Evolutionary conservation across 2,888 invertebrate genomes (phyloP), one percentile per base, ranked within the genome.

Genomic region (Galeopsomyia nigrocyanea): DNA sequence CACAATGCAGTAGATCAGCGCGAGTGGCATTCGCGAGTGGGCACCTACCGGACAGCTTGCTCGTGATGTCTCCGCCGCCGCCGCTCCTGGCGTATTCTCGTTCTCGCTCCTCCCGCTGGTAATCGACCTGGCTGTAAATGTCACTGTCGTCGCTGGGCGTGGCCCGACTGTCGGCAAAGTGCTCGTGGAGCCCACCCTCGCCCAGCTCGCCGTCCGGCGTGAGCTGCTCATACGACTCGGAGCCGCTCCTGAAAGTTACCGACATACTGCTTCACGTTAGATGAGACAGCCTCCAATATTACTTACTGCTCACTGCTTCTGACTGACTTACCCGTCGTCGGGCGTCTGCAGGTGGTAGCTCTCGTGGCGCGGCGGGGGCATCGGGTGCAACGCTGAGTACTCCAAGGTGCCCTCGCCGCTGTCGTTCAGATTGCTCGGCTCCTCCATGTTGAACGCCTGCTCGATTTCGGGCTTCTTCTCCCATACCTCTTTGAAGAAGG

Each of bases 401-500:
- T 92, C 94, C 82, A 92, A 85, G 31, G 92, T 92, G 17, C 92
- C 92, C 83, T 92, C 92, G 1, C 92, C 92, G 68, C 92, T 91
- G 84, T 92, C 92, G 80, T 90, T 89, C 75, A 89, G 84, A 77
- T 87, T 87, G 9, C 86, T 85, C 1, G 89, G 90, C 81, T 94
- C 94, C 84, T 95, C 95, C 91, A 96, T 91, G 77, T 96, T 93
- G 87, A 95, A 95, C 19, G 96, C 94, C 83, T 95, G 94, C 85
- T 98, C 97, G 68, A 97, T 97, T 88, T 97, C 96, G 39, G 95
- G 95, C 81, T 97, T 96, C 80, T 95, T 94, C 86, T 97, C 96
- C 97, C 96, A 97, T 22, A 96, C 97, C 86, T 96, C 96, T 86
- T 96, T 96, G 88, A 98, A 95, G 89, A 98, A 98, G 60, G 97